These are phyloP conservation scores for Lampris megalopsis DNA, from an alignment of 2,113 vertebrate genomes.

Conservation along the genomic window DNA sequence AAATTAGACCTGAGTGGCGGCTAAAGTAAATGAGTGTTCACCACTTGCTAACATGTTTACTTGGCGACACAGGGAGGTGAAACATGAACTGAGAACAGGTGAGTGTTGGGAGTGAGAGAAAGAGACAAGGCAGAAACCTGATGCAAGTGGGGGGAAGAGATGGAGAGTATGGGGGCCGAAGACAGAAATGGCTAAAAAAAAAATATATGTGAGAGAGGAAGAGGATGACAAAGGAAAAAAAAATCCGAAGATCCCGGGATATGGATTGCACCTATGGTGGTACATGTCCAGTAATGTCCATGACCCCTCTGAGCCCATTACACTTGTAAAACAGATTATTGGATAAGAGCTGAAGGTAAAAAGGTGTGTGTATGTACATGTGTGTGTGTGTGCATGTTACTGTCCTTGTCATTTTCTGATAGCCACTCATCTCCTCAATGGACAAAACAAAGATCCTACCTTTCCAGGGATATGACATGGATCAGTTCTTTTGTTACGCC, in stretches of 20 bases:
- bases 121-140: background rate
- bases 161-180: background rate
- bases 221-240: slow-evolving; percentile 21
- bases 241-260: slow-evolving; percentile 27
- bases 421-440: slow-evolving; percentile 72
- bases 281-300: slow-evolving; percentile 31
- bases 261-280: slow-evolving; percentile 37
- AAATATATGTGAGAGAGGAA: background rate
- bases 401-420: slow-evolving; percentile 47
- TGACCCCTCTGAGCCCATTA: slow-evolving; percentile 47
- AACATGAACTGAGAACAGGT: slow-evolving; percentile 3
- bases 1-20: background rate
- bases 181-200: background rate
- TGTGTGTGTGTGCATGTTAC: background rate
- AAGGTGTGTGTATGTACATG: background rate
- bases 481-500: slow-evolving; percentile 43
- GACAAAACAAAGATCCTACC: slow-evolving; percentile 57
- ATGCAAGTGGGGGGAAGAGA: slow-evolving; percentile 4
- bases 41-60: background rate
- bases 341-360: slow-evolving; percentile 38
- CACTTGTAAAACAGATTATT: slow-evolving; percentile 51
- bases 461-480: slow-evolving; percentile 41
- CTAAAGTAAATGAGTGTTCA: background rate
- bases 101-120: background rate
- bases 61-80: background rate